phyloP scores from a whole-genome alignment of 1,140 invertebrate genomes.

The Camponotus floridanus region DNA sequence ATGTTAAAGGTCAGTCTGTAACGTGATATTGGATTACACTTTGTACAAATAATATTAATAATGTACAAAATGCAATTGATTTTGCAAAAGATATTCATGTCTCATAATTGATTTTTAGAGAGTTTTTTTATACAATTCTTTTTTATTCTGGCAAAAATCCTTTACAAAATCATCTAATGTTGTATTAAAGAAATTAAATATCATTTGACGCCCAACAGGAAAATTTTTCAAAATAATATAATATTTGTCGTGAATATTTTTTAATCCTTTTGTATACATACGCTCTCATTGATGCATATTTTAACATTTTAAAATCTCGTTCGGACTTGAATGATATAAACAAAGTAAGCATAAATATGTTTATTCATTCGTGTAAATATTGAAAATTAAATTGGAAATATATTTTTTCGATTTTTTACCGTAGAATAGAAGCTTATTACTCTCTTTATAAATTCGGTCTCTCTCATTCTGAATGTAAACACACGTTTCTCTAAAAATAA shows the following conservation, averaged over 20 bases:
- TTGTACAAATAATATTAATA: background rate
- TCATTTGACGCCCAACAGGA: no score
- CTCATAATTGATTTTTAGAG: no score
- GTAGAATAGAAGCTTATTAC: background rate
- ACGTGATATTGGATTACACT: conserved; percentile 47
- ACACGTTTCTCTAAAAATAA: conserved; percentile 45
- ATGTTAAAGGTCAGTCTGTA: conserved; percentile 37
- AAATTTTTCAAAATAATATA: background rate
- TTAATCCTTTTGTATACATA: background rate
- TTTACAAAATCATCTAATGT: background rate
- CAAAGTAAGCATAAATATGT: conserved; percentile 19
- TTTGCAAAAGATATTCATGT: no score
- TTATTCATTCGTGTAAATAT: background rate
- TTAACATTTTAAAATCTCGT: conserved; percentile 8
- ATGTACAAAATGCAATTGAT: no score
- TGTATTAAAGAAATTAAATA: background rate
- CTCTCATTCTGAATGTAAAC: background rate
- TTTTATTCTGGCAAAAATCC: background rate
- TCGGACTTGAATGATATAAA: background rate
- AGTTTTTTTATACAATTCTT: no score
- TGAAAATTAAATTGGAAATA: background rate
- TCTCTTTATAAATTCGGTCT: background rate
- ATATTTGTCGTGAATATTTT: conserved; percentile 10
- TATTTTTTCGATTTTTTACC: background rate
- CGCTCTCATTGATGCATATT: background rate